Evolutionary conservation across 2,888 invertebrate genomes (phyloP), one percentile per base, ranked within the genome.

Genomic region (Dryocosmus kuriphilus): DNA sequence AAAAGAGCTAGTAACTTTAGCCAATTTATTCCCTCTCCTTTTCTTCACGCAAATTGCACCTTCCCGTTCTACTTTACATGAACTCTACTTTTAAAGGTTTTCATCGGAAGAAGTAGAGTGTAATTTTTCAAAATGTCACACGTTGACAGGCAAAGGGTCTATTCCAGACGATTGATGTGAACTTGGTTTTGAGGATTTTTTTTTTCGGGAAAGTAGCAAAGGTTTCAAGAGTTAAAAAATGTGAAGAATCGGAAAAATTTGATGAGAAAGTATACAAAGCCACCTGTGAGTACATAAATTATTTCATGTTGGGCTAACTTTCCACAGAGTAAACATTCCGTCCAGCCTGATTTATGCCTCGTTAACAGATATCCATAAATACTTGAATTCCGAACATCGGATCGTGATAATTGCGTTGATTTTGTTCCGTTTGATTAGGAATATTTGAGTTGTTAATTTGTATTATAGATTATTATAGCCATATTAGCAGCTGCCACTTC

Each of bases 311-410:
- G 1, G 9, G 22, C 24, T 67, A 67, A 67, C 27, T 67, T 67
- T 67, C 22, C 46, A 27, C 67, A 27, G 22, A 16, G 7, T 67
- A 67, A 67, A 85, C 85, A 84, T 85, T 87, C 85, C 86, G 79
- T 75, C 65, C 80, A 57, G 80, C 60, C 80, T 87, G 84, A 88
- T 88, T 88, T 86, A 19, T 76, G 51, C 55, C 63, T 41, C 76
- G 83, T 85, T 87, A 87, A 88, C 88, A 85, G 86, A 86, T 85
- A 89, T 87, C 89, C 88, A 84, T 87, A 83, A 84, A 86, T 86
- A 38, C 62, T 67, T 51, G 76, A 75, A 51, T 74, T 51, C 65
- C 73, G 22, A 61, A 75, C 46, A 65, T 61, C 62, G 73, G 51
- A 62, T 62, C 61, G 24, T 57, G 76, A 71, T 80, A 75, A 79